Conservation (phyloP, 1,140 invertebrate genomes). For the Steinernema khuongi region DNA sequence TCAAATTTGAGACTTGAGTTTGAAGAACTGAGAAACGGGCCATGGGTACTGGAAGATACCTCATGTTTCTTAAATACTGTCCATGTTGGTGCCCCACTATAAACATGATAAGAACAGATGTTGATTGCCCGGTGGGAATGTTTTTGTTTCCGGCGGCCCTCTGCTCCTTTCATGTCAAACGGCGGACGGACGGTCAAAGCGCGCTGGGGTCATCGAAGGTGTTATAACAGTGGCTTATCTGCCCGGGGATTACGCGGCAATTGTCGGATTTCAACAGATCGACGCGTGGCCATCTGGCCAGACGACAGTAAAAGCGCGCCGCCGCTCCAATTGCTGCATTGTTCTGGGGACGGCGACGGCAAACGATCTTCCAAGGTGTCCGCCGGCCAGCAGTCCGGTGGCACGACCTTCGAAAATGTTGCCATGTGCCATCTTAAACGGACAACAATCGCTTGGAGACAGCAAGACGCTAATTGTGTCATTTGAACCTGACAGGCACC, state of each 20-base stretch:
- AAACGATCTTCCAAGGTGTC: constrained; percentile 6
- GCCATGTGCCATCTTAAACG: constrained; percentile 8
- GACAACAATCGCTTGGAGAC: constrained; percentile 5
- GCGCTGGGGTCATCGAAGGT: constrained; percentile 3
- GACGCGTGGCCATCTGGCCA: constrained; percentile 10
- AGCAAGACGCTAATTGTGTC: not conserved
- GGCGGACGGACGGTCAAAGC: not conserved
- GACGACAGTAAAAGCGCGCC: not conserved
- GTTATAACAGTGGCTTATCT: constrained; percentile 13
- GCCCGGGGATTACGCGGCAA: constrained; percentile 9
- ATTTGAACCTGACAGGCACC: not conserved
- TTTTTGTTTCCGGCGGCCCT: not conserved
- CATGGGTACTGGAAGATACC: too few species aligned
- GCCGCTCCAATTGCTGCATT: not conserved
- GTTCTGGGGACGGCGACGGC: not conserved
- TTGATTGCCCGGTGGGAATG: too few species aligned
- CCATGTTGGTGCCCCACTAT: too few species aligned
- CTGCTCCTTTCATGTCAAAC: constrained; percentile 1
- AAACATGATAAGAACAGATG: too few species aligned
- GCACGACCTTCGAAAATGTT: constrained; percentile 12
- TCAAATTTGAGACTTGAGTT: too few species aligned
- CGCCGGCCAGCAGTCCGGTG: not conserved
- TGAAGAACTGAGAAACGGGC: too few species aligned
- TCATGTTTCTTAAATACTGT: too few species aligned
- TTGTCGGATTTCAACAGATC: constrained; percentile 14